These are phyloP conservation scores for Drepana arcuata DNA, from an alignment of 1,140 invertebrate genomes.

Conservation along the genomic window DNA sequence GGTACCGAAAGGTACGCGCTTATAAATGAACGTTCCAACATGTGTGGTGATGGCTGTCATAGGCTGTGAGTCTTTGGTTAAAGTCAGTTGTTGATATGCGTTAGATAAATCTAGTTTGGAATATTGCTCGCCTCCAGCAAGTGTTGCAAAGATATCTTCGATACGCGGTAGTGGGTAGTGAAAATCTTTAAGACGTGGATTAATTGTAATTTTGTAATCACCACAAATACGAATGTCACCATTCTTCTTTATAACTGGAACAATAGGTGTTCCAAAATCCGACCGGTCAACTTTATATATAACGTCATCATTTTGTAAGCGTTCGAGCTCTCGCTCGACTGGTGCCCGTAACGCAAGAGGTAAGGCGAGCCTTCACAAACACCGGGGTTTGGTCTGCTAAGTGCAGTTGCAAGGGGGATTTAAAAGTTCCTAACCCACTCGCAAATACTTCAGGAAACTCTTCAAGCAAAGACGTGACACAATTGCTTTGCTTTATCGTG, in stretches of 20 bases:
- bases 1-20: slow-evolving; percentile 22
- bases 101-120: slow-evolving; percentile 24
- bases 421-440: slow-evolving; percentile 9
- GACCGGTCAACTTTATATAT: slow-evolving; percentile 20
- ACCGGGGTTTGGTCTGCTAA: slow-evolving; percentile 12
- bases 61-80: slow-evolving; percentile 19
- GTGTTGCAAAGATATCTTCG: slow-evolving; percentile 27
- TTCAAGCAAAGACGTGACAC: slow-evolving; percentile 1
- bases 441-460: slow-evolving; percentile 18
- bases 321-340: slow-evolving; percentile 14
- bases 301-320: slow-evolving; percentile 10
- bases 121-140: slow-evolving; percentile 23
- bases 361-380: slow-evolving; percentile 16
- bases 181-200: slow-evolving; percentile 17
- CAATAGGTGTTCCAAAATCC: slow-evolving; percentile 24
- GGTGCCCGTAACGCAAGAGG: slow-evolving; percentile 16
- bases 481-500: too few species aligned
- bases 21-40: slow-evolving; percentile 27
- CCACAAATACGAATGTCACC: too few species aligned
- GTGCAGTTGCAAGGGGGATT: slow-evolving; percentile 6
- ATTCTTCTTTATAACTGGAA: slow-evolving; percentile 19
- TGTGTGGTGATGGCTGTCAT: slow-evolving; percentile 31
- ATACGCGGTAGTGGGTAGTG: too few species aligned
- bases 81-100: slow-evolving; percentile 19
- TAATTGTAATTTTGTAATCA: slow-evolving; percentile 24